These are phyloP conservation scores for Agelaius tricolor DNA, from an alignment of 2,113 vertebrate species.

Conservation along the genomic window DNA sequence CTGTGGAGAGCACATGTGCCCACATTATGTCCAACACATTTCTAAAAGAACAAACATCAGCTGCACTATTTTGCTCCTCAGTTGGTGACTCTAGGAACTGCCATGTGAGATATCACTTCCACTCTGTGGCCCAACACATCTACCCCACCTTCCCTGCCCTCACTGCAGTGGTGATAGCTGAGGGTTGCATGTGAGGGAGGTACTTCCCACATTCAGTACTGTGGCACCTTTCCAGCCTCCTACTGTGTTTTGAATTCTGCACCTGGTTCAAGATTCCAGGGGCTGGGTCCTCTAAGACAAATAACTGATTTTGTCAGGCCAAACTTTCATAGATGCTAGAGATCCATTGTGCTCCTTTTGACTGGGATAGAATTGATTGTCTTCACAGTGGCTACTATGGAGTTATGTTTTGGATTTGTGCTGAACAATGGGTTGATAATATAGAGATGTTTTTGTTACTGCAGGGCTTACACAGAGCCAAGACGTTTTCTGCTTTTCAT, in stretches of 20 bases:
- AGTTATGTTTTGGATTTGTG: not conserved
- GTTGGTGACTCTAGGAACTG: not conserved
- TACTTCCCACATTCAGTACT: fast-evolving
- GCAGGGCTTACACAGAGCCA: not conserved
- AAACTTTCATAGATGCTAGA: not conserved
- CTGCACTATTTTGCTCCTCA: not conserved
- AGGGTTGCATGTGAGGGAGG: not conserved
- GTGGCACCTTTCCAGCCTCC: not conserved
- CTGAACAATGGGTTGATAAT: not conserved
- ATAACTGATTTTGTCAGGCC: not conserved
- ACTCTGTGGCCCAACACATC: not conserved
- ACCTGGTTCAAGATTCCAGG: not conserved
- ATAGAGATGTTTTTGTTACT: not conserved
- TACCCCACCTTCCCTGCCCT: not conserved
- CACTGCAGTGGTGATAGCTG: fast-evolving
- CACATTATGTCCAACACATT: not conserved
- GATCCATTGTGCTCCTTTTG: not conserved
- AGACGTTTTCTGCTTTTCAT: not conserved
- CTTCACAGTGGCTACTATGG: not conserved
- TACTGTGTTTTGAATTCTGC: not conserved
- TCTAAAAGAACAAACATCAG: not conserved
- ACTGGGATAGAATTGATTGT: not conserved
- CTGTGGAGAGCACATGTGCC: not conserved
- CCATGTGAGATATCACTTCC: not conserved
- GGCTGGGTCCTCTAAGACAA: not conserved